Evolutionary conservation across 2,113 vertebrate species (phyloP).

Genomic region (Corythaeola cristata): DNA sequence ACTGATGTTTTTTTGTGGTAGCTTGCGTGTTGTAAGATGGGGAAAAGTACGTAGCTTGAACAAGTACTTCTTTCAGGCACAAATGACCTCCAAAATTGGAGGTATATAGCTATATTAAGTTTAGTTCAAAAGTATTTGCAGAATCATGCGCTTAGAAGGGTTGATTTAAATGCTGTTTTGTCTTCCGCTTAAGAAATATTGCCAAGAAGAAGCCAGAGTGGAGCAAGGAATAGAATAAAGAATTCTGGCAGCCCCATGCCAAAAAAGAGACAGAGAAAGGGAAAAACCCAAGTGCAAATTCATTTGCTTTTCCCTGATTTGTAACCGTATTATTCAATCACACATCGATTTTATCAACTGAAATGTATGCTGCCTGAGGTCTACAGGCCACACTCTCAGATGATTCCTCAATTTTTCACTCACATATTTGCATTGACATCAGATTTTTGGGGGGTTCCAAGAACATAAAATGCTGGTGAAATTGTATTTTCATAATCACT

Average conservation of each 20-base stretch:
- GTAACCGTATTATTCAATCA: background rate
- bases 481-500: background rate
- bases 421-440: background rate
- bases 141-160: background rate
- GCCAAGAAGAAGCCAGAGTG: background rate
- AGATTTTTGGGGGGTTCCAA: background rate
- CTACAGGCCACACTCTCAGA: background rate
- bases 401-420: background rate
- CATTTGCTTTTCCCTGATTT: background rate
- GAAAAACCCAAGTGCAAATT: background rate
- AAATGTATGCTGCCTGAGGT: background rate
- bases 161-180: background rate
- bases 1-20: background rate
- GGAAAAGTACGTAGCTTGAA: background rate
- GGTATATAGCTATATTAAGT: background rate
- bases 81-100: background rate
- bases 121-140: background rate
- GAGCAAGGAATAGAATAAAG: background rate
- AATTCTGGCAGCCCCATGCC: fast-evolving
- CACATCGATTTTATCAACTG: background rate
- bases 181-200: background rate
- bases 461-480: background rate
- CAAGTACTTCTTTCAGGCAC: background rate
- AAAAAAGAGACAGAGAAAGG: background rate
- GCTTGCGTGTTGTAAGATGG: background rate